Evolutionary conservation across 2,888 invertebrate species (phyloP), one percentile per base, ranked within the genome.

Genomic region (Dioctria linearis): DNA sequence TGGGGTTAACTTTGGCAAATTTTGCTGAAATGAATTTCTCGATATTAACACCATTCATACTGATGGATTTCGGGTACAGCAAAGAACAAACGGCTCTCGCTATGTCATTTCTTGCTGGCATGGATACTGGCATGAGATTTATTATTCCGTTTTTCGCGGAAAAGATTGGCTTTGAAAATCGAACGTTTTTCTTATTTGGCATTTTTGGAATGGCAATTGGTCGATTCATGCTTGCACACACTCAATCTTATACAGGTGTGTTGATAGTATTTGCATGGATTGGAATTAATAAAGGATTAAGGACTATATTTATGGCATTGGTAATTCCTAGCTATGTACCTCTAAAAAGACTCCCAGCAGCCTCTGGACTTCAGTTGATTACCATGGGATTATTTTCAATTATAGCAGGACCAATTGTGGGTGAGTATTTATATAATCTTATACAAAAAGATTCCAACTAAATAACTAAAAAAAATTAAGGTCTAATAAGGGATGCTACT

Each of bases 21-120:
- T 94, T 94, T 84, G 92, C 92, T 4, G 94, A 94, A 86, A 84
- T 94, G 5, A 94, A 94, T 86, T 94, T 94, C 86, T 93, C 94
- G 3, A 91, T 94, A 69, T 85, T 94, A 71, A 94, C 94, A 0
- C 94, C 94, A 0, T 94, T 94, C 83, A 93, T 94, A 83, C 88
- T 94, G 13, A 90, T 90, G 25, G 94, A 94, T 84, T 93, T 92
- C 84, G 91, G 93, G 0, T 91, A 93, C 84, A 88, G 88, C 3
- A 87, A 86, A 0, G 63, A 86, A 3, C 86, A 94, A 87, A 92
- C 93, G 0, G 94, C 94, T 0, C 87, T 92, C 11, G 92, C 92
- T 76, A 93, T 94, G 93, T 94, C 94, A 0, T 87, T 93, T 63
- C 88, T 94, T 82, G 94, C 91, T 4, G 91, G 91, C 40, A 89